Percentiles rank a stretch among this genome's conserved stretches.
Conservation (phyloP, 2,888 invertebrate species). For the Julus scandinavius region DNA sequence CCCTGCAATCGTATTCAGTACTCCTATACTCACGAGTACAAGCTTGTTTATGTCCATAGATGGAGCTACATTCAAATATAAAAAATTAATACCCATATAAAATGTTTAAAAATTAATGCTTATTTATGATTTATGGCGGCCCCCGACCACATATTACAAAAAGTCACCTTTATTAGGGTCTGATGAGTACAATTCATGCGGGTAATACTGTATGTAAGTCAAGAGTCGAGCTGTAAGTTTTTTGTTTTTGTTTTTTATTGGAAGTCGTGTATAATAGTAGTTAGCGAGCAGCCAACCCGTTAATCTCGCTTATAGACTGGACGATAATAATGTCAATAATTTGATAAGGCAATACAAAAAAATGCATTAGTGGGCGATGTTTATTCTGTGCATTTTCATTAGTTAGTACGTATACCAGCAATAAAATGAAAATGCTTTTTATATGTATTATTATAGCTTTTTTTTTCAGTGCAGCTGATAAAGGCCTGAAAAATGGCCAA, state of each 20-base stretch:
- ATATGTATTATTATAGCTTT: too few relatives aligned
- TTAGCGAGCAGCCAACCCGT: constrained; percentile 17
- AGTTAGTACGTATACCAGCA: neutral
- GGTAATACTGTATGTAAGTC: too few relatives aligned
- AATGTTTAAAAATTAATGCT: too few relatives aligned
- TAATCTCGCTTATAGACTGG: neutral
- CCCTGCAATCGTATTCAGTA: too few relatives aligned
- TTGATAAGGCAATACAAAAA: constrained; percentile 38
- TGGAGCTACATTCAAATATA: too few relatives aligned
- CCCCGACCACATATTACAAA: neutral
- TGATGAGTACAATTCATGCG: neutral
- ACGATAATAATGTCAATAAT: constrained; percentile 21
- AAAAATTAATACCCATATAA: too few relatives aligned
- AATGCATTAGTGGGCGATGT: constrained; percentile 33
- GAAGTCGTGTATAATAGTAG: neutral
- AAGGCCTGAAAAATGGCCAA: neutral
- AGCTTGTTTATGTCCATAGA: too few relatives aligned
- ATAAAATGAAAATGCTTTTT: constrained; percentile 6
- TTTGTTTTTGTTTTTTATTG: neutral
- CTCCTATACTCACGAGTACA: too few relatives aligned
- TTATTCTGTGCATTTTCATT: constrained; percentile 25
- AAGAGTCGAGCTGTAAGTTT: too few relatives aligned
- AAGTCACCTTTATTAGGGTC: neutral
- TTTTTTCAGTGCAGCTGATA: too few relatives aligned
- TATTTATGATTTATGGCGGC: neutral